Base-by-base conservation (phyloP, 2,888 invertebrate genomes). In the Eupithecia centaureata region DNA sequence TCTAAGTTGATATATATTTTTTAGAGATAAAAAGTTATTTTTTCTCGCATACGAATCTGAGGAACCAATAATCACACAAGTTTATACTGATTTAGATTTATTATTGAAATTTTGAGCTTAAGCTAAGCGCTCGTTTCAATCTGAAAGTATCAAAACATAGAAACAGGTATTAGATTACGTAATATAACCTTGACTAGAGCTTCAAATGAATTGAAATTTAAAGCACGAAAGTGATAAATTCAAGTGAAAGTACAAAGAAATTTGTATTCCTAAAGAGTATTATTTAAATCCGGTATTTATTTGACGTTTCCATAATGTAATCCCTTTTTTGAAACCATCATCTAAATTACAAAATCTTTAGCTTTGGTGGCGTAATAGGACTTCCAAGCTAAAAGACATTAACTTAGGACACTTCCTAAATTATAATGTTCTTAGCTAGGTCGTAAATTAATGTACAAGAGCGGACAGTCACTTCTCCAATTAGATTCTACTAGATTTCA, bases 191-290 rank as follows among this genome's bases (percentile, higher is more conserved):
- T 73, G 66, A 70, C 63, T 27, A 1, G 62, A 47, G 56, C 66
- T 66, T n/a, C 10, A 51, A 52, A 52, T 10, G 7, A 42, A 30
- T 57, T 57, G 8, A 32, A 57, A 57, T 57, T 56, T 33, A 22
- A 57, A 13, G 32, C 57, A 65, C 54, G 67, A 71, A 72, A 70
- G 68, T 70, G 65, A 69, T 74, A 71, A 73, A 73, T 68, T 65
- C 10, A 65, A 73, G 71, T 72, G 73, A 74, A 73, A 74, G 72
- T 74, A 51, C 33, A 62, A 60, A 67, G 62, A 61, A 58, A 61
- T 59, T 61, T 15, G 25, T 63, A 61, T 38, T 57, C 54, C 30
- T 27, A 60, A 35, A 63, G 62, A 62, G 42, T 68, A 63, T 38
- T 66, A 63, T 70, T 63, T 33, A 69, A 65, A 70, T 70, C 70